Evolutionary conservation across 2,888 invertebrate genomes (phyloP).

Genomic region (Melitaea athalia): DNA sequence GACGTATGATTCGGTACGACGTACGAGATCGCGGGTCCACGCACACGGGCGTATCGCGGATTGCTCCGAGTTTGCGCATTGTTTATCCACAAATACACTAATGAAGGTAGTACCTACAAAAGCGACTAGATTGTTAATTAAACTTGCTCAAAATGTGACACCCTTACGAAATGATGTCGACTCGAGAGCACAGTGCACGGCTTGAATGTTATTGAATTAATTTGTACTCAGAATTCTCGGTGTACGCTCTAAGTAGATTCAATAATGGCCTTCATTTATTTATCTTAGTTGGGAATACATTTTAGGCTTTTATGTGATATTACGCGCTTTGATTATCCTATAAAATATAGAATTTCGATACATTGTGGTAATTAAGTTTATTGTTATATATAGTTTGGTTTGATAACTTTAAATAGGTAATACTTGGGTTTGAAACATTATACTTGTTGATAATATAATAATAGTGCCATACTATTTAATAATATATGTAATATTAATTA

Average conservation of each 20-base stretch:
- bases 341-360: constrained; percentile 30
- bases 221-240: constrained; percentile 79
- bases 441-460: too few relatives aligned
- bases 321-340: constrained; percentile 44
- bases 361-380: constrained; percentile 26
- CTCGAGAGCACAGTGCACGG: constrained; percentile 76
- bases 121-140: constrained; percentile 83
- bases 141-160: constrained; percentile 82
- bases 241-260: constrained; percentile 71
- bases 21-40: constrained; percentile 48
- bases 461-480: too few relatives aligned
- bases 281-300: constrained; percentile 52
- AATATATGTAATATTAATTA: too few relatives aligned
- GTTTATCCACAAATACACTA: constrained; percentile 82
- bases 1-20: constrained; percentile 33
- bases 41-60: constrained; percentile 60
- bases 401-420: constrained; percentile 4
- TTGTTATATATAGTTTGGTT: constrained; percentile 14
- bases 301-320: constrained; percentile 47
- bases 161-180: constrained; percentile 78
- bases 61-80: constrained; percentile 70
- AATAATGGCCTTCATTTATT: constrained; percentile 70
- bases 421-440: not conserved
- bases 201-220: constrained; percentile 80
- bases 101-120: constrained; percentile 79